phyloP scores from a whole-genome alignment of 2,888 invertebrate genomes.

The Phragmatobia fuliginosa region DNA sequence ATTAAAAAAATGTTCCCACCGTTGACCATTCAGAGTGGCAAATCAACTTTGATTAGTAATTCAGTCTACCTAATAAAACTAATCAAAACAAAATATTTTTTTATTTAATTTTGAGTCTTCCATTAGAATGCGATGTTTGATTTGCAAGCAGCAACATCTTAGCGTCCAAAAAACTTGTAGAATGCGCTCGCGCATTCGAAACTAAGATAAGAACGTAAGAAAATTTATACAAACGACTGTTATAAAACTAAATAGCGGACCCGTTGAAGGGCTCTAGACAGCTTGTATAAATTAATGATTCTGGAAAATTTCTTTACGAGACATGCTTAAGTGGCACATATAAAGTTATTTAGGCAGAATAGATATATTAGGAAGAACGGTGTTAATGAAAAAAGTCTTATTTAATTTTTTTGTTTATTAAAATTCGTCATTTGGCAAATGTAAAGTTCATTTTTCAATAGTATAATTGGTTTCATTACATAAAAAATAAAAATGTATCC shows the following conservation, averaged over 20 bases:
- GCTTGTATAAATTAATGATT: conserved; percentile 36
- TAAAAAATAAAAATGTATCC: background rate
- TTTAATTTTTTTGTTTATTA: background rate
- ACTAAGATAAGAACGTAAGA: conserved; percentile 58
- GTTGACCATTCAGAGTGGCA: background rate
- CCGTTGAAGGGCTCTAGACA: conserved; percentile 31
- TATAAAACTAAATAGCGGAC: conserved; percentile 56
- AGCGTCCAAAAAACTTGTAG: conserved; percentile 56
- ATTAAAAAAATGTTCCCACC: too few species aligned
- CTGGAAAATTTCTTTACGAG: conserved; percentile 28
- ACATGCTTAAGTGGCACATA: conserved; percentile 41
- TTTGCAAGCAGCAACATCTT: conserved; percentile 55
- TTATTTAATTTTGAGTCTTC: background rate
- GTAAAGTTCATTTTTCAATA: background rate
- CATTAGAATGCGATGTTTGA: conserved; percentile 3
- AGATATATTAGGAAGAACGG: background rate
- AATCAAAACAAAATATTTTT: background rate
- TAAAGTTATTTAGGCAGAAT: conserved; percentile 27
- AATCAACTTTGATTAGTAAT: background rate
- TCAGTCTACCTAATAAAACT: background rate
- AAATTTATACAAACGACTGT: conserved; percentile 61
- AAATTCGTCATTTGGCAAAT: background rate
- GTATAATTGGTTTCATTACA: background rate
- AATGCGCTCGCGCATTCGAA: conserved; percentile 57
- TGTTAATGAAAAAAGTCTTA: background rate